Percentiles rank a stretch among this genome's conserved stretches.
Evolutionary conservation across 2,113 vertebrate genomes (phyloP).

Genomic region (Tylochromis polylepis): DNA sequence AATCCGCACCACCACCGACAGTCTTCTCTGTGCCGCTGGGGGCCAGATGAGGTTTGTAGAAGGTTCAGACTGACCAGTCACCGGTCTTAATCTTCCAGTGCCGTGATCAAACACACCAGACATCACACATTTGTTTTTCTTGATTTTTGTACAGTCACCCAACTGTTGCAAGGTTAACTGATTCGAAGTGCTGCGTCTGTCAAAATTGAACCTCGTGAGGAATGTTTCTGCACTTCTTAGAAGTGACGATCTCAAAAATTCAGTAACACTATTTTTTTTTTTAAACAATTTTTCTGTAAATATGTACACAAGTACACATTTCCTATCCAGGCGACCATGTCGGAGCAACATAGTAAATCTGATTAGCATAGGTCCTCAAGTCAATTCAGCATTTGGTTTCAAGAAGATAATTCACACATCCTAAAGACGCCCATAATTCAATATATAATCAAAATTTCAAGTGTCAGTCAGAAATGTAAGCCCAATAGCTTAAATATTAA

Average conservation of each 20-base stretch:
- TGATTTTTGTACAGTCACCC: constrained; percentile 7
- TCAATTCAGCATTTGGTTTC: constrained; percentile 68
- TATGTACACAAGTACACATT: constrained; percentile 61
- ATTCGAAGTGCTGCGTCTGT: constrained; percentile 43
- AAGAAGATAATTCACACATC: constrained; percentile 49
- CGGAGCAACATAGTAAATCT: constrained; percentile 56
- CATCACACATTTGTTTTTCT: not conserved
- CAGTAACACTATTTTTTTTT: constrained; percentile 1
- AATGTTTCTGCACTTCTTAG: constrained; percentile 70
- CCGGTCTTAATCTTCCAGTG: not conserved
- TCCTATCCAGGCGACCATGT: constrained; percentile 33
- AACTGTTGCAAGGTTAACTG: not conserved
- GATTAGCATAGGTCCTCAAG: constrained; percentile 62
- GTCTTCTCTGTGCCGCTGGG: not conserved
- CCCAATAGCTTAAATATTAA: constrained; percentile 53
- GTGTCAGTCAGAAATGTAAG: constrained; percentile 60
- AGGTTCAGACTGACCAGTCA: constrained; percentile 35
- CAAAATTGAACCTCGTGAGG: constrained; percentile 46
- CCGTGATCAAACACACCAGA: constrained; percentile 6
- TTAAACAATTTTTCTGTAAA: constrained; percentile 8
- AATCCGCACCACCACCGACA: constrained; percentile 6
- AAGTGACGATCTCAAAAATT: constrained; percentile 53
- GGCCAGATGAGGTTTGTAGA: constrained; percentile 49
- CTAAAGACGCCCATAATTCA: constrained; percentile 41
- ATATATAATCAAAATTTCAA: constrained; percentile 62